These are phyloP conservation scores for Syngnathoides biaculeatus DNA, from an alignment of 2,113 vertebrate species.

Conservation along the genomic window DNA sequence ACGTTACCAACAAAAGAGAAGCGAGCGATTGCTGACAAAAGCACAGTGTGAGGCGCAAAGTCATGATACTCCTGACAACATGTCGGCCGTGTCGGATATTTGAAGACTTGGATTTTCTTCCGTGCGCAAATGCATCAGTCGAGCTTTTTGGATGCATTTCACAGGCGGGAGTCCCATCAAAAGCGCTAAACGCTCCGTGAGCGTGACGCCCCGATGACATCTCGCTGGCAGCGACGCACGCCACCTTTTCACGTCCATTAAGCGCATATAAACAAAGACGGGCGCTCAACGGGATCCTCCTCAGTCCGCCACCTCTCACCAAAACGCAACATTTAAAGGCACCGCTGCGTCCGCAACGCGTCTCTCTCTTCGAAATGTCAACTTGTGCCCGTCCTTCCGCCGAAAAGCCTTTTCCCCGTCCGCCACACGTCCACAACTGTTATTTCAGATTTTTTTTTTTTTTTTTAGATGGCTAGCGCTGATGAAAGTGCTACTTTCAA, in stretches of 20 bases:
- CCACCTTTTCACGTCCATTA: constrained; percentile 16
- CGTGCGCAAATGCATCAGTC: constrained; percentile 33
- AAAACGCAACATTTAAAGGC: constrained; percentile 3
- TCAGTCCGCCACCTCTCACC: neutral
- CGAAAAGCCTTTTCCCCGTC: constrained; percentile 23
- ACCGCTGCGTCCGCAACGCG: constrained; percentile 26
- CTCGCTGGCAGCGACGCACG: constrained; percentile 23
- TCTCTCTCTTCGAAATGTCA: constrained; percentile 69
- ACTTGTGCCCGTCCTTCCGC: constrained; percentile 42
- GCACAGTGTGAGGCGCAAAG: constrained; percentile 39
- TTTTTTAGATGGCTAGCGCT: constrained; percentile 45
- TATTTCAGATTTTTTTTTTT: constrained; percentile 57
- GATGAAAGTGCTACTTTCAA: constrained; percentile 56
- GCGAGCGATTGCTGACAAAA: constrained; percentile 61
- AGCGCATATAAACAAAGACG: constrained; percentile 36
- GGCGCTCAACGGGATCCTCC: constrained; percentile 7
- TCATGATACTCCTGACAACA: constrained; percentile 59
- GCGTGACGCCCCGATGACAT: constrained; percentile 9
- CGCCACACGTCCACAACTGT: constrained; percentile 50
- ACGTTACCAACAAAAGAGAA: constrained; percentile 53
- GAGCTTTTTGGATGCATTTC: constrained; percentile 12
- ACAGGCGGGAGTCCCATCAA: constrained; percentile 52
- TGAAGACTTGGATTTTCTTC: neutral
- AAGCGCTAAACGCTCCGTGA: constrained; percentile 41
- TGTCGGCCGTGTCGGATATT: constrained; percentile 23